Evolutionary conservation across 2,797 vertebrate species (phyloP).

Genomic region (Pampus argenteus): DNA sequence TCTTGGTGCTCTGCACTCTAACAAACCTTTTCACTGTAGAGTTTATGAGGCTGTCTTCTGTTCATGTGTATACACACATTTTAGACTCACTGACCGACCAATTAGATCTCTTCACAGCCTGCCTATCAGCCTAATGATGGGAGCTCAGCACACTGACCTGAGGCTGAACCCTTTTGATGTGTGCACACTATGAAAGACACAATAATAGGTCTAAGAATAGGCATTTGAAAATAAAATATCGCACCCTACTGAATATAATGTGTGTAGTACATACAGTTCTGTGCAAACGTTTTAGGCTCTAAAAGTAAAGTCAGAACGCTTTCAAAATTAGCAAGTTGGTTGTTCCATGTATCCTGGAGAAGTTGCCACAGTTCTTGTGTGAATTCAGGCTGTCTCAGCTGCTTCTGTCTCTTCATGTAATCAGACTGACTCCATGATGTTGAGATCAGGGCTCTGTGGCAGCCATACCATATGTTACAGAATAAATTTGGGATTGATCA

Average conservation of each 20-base stretch:
- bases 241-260: neutral
- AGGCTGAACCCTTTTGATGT: constrained; percentile 61
- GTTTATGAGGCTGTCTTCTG: constrained; percentile 65
- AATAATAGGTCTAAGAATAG: constrained; percentile 16
- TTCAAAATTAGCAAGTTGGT: too few relatives aligned
- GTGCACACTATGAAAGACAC: constrained; percentile 34
- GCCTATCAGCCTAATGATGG: constrained; percentile 73
- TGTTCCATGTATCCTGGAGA: too few relatives aligned
- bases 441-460: too few relatives aligned
- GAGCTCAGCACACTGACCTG: constrained; percentile 68
- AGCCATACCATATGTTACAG: too few relatives aligned
- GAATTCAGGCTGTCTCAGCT: too few relatives aligned
- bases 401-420: too few relatives aligned
- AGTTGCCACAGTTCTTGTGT: too few relatives aligned
- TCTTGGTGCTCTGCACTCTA: constrained; percentile 46
- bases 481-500: too few relatives aligned
- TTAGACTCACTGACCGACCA: constrained; percentile 73
- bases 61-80: constrained; percentile 68
- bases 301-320: too few relatives aligned
- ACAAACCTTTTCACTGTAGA: constrained; percentile 55
- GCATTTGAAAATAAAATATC: constrained; percentile 1
- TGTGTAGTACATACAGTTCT: neutral
- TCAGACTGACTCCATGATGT: too few relatives aligned
- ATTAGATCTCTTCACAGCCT: constrained; percentile 73
- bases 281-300: too few relatives aligned